Percentiles rank a stretch among this genome's conserved stretches.
These are phyloP conservation scores for Odontesthes bonariensis DNA, from an alignment of 2,113 vertebrate species.

Conservation along the genomic window DNA sequence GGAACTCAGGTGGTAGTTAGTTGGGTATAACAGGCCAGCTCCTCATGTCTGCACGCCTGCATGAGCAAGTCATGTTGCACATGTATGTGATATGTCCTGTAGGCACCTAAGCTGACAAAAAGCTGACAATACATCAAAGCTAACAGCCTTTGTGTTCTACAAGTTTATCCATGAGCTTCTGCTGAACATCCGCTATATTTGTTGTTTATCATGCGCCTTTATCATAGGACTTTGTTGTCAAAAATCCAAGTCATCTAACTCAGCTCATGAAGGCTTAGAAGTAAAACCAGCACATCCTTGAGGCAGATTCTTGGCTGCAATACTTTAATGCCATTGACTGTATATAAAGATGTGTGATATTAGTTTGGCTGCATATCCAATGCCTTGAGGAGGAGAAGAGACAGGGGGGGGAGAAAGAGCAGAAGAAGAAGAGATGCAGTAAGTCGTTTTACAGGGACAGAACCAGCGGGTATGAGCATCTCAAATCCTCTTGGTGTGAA, in stretches of 20 bases:
- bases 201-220: slow-evolving; percentile 11
- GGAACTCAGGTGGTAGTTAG: slow-evolving; percentile 27
- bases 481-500: slow-evolving; percentile 67
- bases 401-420: slow-evolving; percentile 5
- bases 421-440: slow-evolving; percentile 21
- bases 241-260: slow-evolving; percentile 33
- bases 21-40: slow-evolving; percentile 17
- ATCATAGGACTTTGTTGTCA: slow-evolving; percentile 15
- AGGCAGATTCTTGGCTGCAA: slow-evolving; percentile 50
- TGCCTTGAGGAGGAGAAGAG: slow-evolving; percentile 27
- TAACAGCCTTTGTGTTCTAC: not conserved
- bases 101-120: not conserved
- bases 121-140: not conserved
- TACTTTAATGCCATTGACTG: slow-evolving; percentile 25
- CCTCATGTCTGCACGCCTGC: slow-evolving; percentile 15
- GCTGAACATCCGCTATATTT: not conserved
- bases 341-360: slow-evolving; percentile 37
- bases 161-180: not conserved
- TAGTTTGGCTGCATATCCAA: slow-evolving; percentile 54
- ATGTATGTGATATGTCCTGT: not conserved
- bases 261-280: slow-evolving; percentile 43
- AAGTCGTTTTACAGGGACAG: slow-evolving; percentile 67
- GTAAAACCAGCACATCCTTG: slow-evolving; percentile 40
- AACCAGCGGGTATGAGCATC: slow-evolving; percentile 66
- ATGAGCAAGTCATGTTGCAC: slow-evolving; percentile 5